These are phyloP conservation scores for Aquatica leii DNA, from an alignment of 2,888 invertebrate genomes.

Conservation along the genomic window DNA sequence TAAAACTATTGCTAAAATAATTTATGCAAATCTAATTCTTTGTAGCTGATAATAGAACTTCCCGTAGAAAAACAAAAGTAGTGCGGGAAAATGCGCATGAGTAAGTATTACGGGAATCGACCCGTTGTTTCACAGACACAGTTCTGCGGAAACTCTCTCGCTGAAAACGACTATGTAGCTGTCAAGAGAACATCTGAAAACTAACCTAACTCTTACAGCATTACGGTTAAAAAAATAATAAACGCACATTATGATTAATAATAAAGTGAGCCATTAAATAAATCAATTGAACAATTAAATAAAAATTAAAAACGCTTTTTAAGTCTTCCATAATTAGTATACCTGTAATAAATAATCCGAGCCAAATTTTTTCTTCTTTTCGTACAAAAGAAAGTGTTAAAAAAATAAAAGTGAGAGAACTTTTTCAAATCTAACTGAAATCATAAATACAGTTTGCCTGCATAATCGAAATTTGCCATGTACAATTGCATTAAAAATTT, in stretches of 20 bases:
- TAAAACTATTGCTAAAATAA: too few relatives aligned
- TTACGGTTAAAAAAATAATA: slow-evolving; percentile 7
- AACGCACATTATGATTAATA: slow-evolving; percentile 8
- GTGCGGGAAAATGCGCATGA: slow-evolving; percentile 32
- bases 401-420: too few relatives aligned
- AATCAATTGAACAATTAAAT: not conserved
- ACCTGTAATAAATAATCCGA: slow-evolving; percentile 35
- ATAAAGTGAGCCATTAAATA: not conserved
- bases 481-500: slow-evolving; percentile 23
- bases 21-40: not conserved
- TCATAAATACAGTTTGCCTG: not conserved
- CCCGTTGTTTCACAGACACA: slow-evolving; percentile 30
- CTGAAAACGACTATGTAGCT: slow-evolving; percentile 24
- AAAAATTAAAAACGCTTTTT: slow-evolving; percentile 16
- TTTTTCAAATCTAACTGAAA: too few relatives aligned
- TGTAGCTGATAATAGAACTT: slow-evolving; percentile 9
- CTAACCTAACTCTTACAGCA: slow-evolving; percentile 30
- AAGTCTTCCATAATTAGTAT: slow-evolving; percentile 32
- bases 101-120: slow-evolving; percentile 28
- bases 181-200: slow-evolving; percentile 18
- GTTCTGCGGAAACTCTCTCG: slow-evolving; percentile 31
- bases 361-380: slow-evolving; percentile 19
- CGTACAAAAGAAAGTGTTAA: not conserved
- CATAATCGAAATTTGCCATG: too few relatives aligned
- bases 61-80: slow-evolving; percentile 13